Evolutionary conservation across 2,797 vertebrate species (phyloP).

Genomic region (Hydrophis major): DNA sequence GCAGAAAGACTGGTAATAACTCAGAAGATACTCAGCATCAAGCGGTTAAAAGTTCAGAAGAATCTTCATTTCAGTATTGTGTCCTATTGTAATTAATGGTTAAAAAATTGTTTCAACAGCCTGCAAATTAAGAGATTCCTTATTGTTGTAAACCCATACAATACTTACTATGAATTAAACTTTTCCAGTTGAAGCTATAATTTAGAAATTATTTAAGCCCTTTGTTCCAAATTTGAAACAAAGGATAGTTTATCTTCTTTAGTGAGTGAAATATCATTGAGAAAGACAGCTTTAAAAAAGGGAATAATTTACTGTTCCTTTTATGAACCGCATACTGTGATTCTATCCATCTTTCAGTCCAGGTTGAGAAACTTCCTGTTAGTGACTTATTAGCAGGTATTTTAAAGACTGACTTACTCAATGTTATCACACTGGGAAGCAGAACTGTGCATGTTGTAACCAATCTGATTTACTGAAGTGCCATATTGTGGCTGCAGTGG

Average conservation of each 20-base stretch:
- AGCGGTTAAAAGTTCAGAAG: slow-evolving; percentile 24
- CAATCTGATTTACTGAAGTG: background rate
- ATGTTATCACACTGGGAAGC: slow-evolving; percentile 35
- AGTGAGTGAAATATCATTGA: slow-evolving; percentile 30
- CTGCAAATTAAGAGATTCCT: background rate
- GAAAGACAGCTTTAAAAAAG: background rate
- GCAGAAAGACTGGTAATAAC: background rate
- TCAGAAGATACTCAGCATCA: background rate
- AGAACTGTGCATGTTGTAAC: background rate
- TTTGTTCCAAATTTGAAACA: slow-evolving; percentile 32
- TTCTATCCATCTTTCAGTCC: slow-evolving; percentile 8
- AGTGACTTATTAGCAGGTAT: slow-evolving; percentile 37
- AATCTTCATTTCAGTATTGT: slow-evolving; percentile 3
- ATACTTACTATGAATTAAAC: slow-evolving; percentile 26
- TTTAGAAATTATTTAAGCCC: slow-evolving; percentile 30
- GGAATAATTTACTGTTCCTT: slow-evolving; percentile 12
- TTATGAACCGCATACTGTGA: slow-evolving; percentile 14
- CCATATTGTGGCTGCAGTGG: slow-evolving; percentile 7
- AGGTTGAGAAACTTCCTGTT: slow-evolving; percentile 39
- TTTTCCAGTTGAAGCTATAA: slow-evolving; percentile 14
- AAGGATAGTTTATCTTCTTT: slow-evolving; percentile 35
- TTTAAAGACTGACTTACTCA: slow-evolving; percentile 45
- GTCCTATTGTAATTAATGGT: background rate
- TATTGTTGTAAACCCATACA: background rate
- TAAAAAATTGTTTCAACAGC: slow-evolving; percentile 8